Evolutionary conservation across 1,140 invertebrate genomes (phyloP).

Genomic region (Caerostris darwini): DNA sequence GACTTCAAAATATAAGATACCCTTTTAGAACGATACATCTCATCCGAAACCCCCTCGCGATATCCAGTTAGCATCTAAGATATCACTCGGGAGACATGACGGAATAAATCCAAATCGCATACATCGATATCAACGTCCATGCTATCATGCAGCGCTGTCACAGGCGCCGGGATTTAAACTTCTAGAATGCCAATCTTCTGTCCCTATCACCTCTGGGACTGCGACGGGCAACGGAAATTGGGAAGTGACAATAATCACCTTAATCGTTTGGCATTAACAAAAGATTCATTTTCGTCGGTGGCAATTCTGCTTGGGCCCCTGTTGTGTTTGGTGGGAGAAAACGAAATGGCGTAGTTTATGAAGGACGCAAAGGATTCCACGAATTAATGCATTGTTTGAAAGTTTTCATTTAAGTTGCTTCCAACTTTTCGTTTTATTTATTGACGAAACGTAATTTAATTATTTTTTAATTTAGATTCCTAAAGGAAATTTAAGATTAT

Average conservation of each 20-base stretch:
- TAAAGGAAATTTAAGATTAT: too few species aligned
- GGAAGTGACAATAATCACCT: constrained; percentile 18
- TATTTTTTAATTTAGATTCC: too few species aligned
- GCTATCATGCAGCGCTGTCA: constrained; percentile 1
- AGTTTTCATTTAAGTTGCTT: too few species aligned
- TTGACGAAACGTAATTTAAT: too few species aligned
- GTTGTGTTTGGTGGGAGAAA: too few species aligned
- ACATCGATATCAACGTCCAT: neutral
- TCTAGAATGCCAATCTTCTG: constrained; percentile 5
- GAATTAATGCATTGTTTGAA: too few species aligned
- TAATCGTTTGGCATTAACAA: constrained; percentile 31
- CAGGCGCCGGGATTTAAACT: neutral
- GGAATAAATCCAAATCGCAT: constrained; percentile 8
- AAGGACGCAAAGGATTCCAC: too few species aligned
- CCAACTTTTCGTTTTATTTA: too few species aligned
- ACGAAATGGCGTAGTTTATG: too few species aligned
- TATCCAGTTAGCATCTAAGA: neutral
- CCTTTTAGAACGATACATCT: neutral
- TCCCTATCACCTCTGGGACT: constrained; percentile 5
- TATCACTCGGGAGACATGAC: neutral
- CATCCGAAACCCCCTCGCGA: neutral
- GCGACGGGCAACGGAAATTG: neutral
- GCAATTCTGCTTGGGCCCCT: too few species aligned
- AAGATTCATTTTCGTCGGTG: neutral
- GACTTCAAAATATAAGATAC: neutral